Percentiles rank a stretch among this genome's conserved stretches.
Conservation (phyloP, 2,888 invertebrate genomes). For the Chymomyza procnemis region DNA sequence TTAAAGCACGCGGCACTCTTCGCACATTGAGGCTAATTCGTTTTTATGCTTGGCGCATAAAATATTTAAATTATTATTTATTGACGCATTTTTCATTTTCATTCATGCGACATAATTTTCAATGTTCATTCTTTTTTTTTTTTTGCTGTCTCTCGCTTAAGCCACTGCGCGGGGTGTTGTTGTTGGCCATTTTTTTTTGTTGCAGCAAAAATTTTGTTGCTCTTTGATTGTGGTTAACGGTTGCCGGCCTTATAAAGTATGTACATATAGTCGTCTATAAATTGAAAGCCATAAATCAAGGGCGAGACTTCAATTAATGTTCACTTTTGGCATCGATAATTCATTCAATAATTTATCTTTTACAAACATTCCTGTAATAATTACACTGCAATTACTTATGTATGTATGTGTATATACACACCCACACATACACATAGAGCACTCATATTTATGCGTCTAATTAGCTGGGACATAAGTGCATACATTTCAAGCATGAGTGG, state of each 20-base stretch:
- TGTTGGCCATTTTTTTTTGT: not conserved
- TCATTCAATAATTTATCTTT: constrained; percentile 63
- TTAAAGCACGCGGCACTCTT: constrained; percentile 34
- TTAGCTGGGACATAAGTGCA: constrained; percentile 24
- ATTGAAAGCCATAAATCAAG: constrained; percentile 59
- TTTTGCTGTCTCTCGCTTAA: not conserved
- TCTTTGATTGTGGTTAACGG: not conserved
- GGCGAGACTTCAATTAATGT: constrained; percentile 65
- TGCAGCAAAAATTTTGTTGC: not conserved
- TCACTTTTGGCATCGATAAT: constrained; percentile 66
- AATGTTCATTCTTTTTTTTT: not conserved
- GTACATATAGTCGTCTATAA: constrained; percentile 52
- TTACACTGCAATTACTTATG: constrained; percentile 59
- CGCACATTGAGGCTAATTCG: constrained; percentile 45
- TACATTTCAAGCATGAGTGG: not conserved
- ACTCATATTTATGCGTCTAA: constrained; percentile 36
- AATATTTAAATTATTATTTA: constrained; percentile 67
- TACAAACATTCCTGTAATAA: constrained; percentile 57
- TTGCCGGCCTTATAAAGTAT: not conserved
- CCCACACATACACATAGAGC: constrained; percentile 26
- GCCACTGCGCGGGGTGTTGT: not conserved
- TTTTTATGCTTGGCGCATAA: constrained; percentile 48
- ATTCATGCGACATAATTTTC: constrained; percentile 30
- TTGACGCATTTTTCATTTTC: constrained; percentile 51
- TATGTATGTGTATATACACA: not conserved